phyloP scores from a whole-genome alignment of 2,113 vertebrate species.

The Phaetusa simplex region DNA sequence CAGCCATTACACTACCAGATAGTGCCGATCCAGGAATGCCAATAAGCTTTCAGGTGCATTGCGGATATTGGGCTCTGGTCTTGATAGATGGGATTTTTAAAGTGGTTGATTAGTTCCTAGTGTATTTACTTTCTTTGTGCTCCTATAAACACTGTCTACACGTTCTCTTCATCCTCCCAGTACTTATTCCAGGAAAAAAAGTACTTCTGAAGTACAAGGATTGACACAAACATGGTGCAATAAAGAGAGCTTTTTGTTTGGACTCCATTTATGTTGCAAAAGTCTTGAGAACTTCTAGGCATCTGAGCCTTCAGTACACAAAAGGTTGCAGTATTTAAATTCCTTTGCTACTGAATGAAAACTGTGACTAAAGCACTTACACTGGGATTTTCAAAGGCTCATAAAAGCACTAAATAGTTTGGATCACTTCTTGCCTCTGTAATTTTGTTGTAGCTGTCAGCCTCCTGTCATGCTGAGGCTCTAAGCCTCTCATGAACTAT shows the following conservation, averaged over 20 bases:
- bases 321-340: not conserved
- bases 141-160: not conserved
- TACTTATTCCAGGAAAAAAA: not conserved
- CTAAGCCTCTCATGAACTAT: not conserved
- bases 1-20: not conserved
- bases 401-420: not conserved
- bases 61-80: not conserved
- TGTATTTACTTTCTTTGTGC: not conserved
- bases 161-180: not conserved
- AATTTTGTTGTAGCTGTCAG: not conserved
- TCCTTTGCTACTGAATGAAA: not conserved
- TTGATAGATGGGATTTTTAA: not conserved
- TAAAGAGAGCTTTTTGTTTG: not conserved
- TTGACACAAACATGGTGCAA: not conserved
- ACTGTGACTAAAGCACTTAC: not conserved
- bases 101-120: not conserved
- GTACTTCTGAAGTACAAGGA: not conserved
- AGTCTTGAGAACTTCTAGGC: not conserved
- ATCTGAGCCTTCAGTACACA: not conserved
- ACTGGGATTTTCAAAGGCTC: not conserved
- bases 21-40: not conserved
- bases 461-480: not conserved
- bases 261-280: not conserved
- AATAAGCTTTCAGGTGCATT: not conserved
- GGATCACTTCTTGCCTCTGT: not conserved